Evolutionary conservation across 1,140 invertebrate species (phyloP).

Genomic region (Aradophagus sp.): DNA sequence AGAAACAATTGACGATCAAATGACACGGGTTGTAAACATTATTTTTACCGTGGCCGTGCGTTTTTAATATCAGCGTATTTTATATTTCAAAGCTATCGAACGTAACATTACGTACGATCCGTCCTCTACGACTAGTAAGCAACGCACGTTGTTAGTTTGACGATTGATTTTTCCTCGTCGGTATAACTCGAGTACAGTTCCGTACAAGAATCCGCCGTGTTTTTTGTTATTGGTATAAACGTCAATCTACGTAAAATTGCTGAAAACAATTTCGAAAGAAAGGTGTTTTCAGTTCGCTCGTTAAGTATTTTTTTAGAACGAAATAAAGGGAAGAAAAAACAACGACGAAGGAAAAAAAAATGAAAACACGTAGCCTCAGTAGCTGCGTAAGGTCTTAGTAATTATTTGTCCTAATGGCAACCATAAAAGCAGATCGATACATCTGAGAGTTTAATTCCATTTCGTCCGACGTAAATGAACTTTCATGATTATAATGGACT

Average conservation of each 20-base stretch:
- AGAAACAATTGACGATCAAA: slow-evolving; percentile 8
- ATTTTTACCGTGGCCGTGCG: not conserved
- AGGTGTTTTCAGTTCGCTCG: too few relatives aligned
- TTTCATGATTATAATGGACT: not conserved
- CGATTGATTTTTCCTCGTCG: slow-evolving; percentile 50
- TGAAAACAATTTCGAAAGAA: too few relatives aligned
- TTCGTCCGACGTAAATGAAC: too few relatives aligned
- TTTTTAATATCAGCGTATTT: slow-evolving; percentile 11
- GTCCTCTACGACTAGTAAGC: slow-evolving; percentile 16
- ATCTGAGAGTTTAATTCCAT: too few relatives aligned
- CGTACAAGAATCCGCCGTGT: slow-evolving; percentile 18
- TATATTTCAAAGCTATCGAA: slow-evolving; percentile 28
- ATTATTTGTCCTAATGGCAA: too few relatives aligned
- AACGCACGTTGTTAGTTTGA: slow-evolving; percentile 49
- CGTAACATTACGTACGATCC: slow-evolving; percentile 23
- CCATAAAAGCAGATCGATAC: too few relatives aligned
- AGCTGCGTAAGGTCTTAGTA: too few relatives aligned
- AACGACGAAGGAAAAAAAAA: too few relatives aligned
- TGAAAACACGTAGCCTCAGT: not conserved
- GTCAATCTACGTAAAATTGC: too few relatives aligned
- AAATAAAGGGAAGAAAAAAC: too few relatives aligned
- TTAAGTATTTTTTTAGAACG: too few relatives aligned
- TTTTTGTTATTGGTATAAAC: slow-evolving; percentile 1
- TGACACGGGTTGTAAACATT: slow-evolving; percentile 7
- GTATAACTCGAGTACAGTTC: slow-evolving; percentile 34